Percentiles rank a stretch among this genome's conserved stretches.
These are phyloP conservation scores for Eulacestoma nigropectus DNA, from an alignment of 2,113 vertebrate genomes.

Conservation along the genomic window DNA sequence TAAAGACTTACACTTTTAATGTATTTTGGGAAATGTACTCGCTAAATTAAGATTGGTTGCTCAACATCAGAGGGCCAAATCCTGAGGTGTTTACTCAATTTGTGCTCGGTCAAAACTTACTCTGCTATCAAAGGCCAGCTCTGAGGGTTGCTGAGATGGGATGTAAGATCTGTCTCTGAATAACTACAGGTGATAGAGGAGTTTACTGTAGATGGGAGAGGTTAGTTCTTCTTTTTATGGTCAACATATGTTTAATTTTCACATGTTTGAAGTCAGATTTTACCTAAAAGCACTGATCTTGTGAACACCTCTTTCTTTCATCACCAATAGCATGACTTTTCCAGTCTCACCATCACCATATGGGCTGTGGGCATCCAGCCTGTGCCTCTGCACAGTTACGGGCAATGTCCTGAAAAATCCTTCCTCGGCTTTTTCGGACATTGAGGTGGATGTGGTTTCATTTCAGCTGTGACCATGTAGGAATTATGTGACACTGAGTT, in stretches of 20 bases:
- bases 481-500: neutral
- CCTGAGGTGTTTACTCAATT: neutral
- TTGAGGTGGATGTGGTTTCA: neutral
- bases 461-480: neutral
- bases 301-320: neutral
- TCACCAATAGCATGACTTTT: rapidly evolving
- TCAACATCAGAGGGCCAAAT: neutral
- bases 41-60: neutral
- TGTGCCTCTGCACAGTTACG: neutral
- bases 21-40: neutral
- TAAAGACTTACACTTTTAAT: neutral
- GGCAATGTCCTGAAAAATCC: neutral
- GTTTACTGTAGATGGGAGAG: neutral
- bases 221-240: neutral
- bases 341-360: rapidly evolving
- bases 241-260: neutral
- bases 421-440: neutral
- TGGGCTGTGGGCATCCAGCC: neutral
- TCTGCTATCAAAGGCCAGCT: neutral
- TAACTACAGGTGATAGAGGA: neutral
- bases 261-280: neutral
- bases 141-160: neutral
- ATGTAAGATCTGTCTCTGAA: neutral
- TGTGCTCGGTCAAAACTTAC: neutral
- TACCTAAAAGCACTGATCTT: neutral